A percentile compares a stretch with the other conserved stretches of the same genome.
Evolutionary conservation across 2,797 vertebrate genomes (phyloP).

Genomic region (Eptatretus atami): DNA sequence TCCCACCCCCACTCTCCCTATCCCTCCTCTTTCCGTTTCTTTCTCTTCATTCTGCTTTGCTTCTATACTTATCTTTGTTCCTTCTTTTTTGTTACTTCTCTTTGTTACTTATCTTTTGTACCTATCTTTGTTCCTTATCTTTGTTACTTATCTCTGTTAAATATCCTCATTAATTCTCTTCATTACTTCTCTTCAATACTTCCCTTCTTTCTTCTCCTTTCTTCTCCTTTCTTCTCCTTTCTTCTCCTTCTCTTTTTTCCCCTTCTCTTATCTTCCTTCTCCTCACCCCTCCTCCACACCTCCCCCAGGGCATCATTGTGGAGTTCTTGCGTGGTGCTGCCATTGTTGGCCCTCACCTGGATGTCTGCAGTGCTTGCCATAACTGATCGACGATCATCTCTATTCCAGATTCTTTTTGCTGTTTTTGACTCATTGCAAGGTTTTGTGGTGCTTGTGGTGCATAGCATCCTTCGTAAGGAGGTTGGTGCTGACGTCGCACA

Average conservation of each 20-base stretch:
- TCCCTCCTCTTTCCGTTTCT: conserved; percentile 4
- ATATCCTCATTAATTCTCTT: conserved; percentile 8
- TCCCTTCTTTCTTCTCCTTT: conserved; percentile 6
- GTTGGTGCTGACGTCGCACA: conserved; percentile 16
- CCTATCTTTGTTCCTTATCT: conserved; percentile 1
- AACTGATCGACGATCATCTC: conserved; percentile 76
- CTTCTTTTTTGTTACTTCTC: conserved; percentile 5
- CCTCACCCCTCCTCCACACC: conserved; percentile 11
- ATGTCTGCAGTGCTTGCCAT: conserved; percentile 96
- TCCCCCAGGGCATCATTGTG: conserved; percentile 68
- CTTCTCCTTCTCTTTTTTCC: conserved; percentile 7
- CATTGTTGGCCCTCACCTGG: conserved; percentile 85
- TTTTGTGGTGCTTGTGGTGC: conserved; percentile 83
- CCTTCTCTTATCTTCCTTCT: conserved; percentile 9
- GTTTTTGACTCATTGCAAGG: conserved; percentile 91
- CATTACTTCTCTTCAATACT: conserved; percentile 1
- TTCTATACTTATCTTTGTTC: conserved; percentile 2
- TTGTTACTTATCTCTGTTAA: conserved; percentile 5
- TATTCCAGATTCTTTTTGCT: conserved; percentile 88
- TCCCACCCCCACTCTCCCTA: conserved; percentile 2
- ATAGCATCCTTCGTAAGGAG: conserved; percentile 82
- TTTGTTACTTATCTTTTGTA: conserved; percentile 7
- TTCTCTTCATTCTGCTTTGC: neutral
- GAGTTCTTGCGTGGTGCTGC: conserved; percentile 97
- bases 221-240: conserved; percentile 10